Percentiles rank a stretch among this genome's conserved stretches.
These are phyloP conservation scores for Coreoperca whiteheadi DNA, from an alignment of 2,113 vertebrate species.

Conservation along the genomic window DNA sequence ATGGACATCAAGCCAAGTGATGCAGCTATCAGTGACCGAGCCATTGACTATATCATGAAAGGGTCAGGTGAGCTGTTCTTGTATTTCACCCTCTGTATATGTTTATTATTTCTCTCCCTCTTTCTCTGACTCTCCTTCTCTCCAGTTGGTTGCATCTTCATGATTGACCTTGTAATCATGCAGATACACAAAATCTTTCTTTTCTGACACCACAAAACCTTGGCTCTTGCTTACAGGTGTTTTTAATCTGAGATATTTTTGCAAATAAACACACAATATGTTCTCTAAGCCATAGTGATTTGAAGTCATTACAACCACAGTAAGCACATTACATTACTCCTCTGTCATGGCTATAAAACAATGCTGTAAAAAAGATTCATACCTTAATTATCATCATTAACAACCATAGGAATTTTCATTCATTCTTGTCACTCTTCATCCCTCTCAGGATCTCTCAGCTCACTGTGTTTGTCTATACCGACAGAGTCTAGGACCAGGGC, in stretches of 20 bases:
- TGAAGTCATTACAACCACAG: constrained; percentile 1
- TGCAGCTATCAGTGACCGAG: constrained; percentile 85
- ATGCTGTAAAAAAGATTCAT: not conserved
- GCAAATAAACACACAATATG: constrained; percentile 7
- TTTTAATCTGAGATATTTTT: not conserved
- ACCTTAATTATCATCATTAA: not conserved
- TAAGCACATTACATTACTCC: not conserved
- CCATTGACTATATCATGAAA: constrained; percentile 86
- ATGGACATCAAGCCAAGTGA: constrained; percentile 89
- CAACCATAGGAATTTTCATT: constrained; percentile 1
- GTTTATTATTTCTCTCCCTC: not conserved
- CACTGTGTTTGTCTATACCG: not conserved
- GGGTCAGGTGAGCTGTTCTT: constrained; percentile 79
- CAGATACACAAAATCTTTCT: not conserved
- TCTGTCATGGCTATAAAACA: not conserved
- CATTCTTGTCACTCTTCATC: not conserved
- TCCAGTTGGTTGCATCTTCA: not conserved
- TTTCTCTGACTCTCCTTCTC: not conserved
- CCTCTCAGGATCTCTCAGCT: not conserved
- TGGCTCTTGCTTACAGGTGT: not conserved
- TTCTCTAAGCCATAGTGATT: not conserved
- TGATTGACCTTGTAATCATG: not conserved
- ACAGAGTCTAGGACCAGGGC: constrained; percentile 82
- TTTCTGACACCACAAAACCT: constrained; percentile 6
- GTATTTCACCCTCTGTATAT: not conserved